Percentiles rank a stretch among this genome's conserved stretches.
These are phyloP conservation scores for Reticulitermes lucifugus DNA, from an alignment of 2,888 invertebrate genomes.

Conservation along the genomic window DNA sequence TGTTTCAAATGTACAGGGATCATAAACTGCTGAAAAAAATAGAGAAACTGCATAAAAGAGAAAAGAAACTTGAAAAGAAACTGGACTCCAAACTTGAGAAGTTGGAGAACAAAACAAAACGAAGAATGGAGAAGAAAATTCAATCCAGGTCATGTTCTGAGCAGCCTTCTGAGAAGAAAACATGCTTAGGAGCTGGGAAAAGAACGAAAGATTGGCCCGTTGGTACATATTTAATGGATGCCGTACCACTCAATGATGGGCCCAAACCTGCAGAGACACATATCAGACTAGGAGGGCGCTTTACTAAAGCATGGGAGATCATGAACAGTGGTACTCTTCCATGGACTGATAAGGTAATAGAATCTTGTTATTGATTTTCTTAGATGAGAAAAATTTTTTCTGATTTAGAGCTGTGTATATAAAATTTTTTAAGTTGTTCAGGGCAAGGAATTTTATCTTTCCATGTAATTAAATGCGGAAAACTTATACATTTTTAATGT, in stretches of 20 bases:
- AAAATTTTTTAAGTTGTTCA: neutral
- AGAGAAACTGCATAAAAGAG: slow-evolving; percentile 53
- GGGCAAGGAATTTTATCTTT: neutral
- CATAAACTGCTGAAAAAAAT: slow-evolving; percentile 54
- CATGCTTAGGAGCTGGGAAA: slow-evolving; percentile 22
- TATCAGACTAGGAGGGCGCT: slow-evolving; percentile 60
- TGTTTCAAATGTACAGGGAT: slow-evolving; percentile 47
- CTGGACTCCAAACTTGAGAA: slow-evolving; percentile 62
- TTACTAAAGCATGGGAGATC: slow-evolving; percentile 62
- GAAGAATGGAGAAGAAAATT: slow-evolving; percentile 62
- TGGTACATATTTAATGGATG: slow-evolving; percentile 51
- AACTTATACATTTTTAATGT: neutral
- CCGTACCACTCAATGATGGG: slow-evolving; percentile 50
- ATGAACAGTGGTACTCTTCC: slow-evolving; percentile 61
- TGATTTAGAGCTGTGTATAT: neutral
- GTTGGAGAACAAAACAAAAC: slow-evolving; percentile 62
- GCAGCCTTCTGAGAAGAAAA: slow-evolving; percentile 41
- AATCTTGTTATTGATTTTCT: too few relatives aligned
- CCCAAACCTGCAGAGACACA: slow-evolving; percentile 43
- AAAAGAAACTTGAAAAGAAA: slow-evolving; percentile 59
- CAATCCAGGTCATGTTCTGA: slow-evolving; percentile 46
- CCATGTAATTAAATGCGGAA: neutral
- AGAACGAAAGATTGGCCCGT: slow-evolving; percentile 42
- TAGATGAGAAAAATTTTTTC: neutral
- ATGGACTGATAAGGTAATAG: slow-evolving; percentile 59